These are phyloP conservation scores for Parazoanthus atlanticus DNA, from an alignment of 92 coral and sea anemone species.

Conservation along the genomic window DNA sequence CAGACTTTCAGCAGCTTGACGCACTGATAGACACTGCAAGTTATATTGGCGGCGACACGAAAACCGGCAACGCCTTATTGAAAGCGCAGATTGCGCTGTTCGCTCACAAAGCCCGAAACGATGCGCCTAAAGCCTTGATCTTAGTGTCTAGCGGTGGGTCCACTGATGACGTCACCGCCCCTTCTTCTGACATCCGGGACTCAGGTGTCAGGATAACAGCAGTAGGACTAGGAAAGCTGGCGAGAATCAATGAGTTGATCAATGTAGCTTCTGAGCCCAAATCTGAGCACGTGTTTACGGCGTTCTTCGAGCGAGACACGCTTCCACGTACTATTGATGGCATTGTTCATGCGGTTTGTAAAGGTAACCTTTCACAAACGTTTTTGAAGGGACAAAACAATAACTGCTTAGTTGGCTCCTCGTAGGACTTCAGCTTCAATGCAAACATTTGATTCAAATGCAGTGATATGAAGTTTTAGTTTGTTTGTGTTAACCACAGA, in stretches of 20 bases:
- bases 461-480: background rate
- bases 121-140: conserved; percentile 73
- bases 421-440: no score
- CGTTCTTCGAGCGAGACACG: conserved; percentile 76
- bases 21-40: conserved; percentile 73
- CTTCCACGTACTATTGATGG: conserved; percentile 80
- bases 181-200: conserved; percentile 79
- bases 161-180: conserved; percentile 74
- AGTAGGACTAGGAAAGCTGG: conserved; percentile 81
- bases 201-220: conserved; percentile 83
- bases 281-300: conserved; percentile 86
- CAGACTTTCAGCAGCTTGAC: conserved; percentile 65
- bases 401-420: no score
- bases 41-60: conserved; percentile 87
- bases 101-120: conserved; percentile 68
- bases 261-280: conserved; percentile 87
- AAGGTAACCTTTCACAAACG: conserved; percentile 49
- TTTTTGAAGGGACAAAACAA: background rate
- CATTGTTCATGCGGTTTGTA: conserved; percentile 73
- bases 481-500: background rate
- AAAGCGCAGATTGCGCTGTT: conserved; percentile 69
- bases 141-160: conserved; percentile 87
- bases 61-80: conserved; percentile 82
- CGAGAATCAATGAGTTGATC: conserved; percentile 80
- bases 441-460: background rate